These are phyloP conservation scores for Amazona finschi DNA, from an alignment of 2,797 vertebrate genomes.

Conservation along the genomic window DNA sequence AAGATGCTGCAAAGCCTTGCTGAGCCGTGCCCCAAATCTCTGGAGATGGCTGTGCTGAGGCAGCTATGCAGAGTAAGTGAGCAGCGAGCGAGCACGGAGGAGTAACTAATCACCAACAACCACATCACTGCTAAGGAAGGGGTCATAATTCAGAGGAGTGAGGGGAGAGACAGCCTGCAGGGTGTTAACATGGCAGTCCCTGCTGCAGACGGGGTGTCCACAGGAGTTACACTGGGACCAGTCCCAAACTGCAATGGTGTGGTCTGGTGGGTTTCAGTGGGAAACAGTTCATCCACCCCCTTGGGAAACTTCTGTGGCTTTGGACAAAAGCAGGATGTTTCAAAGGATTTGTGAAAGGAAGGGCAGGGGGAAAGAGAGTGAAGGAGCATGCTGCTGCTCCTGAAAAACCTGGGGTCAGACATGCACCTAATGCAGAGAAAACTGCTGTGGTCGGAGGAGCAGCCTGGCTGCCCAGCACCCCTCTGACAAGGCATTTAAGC, in stretches of 20 bases:
- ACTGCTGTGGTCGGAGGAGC: background rate
- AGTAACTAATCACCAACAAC: background rate
- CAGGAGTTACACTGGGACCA: background rate
- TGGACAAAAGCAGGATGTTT: background rate
- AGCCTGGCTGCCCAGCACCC: background rate
- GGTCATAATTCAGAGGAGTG: background rate
- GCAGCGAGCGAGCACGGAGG: background rate
- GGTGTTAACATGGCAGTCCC: background rate
- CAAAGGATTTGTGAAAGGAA: background rate
- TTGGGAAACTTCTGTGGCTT: background rate
- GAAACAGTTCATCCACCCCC: background rate
- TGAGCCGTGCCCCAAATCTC: background rate
- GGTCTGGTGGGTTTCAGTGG: background rate
- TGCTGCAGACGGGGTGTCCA: background rate
- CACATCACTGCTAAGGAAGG: background rate
- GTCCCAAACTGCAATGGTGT: background rate
- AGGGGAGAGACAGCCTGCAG: fast-evolving
- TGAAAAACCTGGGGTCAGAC: background rate
- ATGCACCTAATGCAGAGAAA: background rate
- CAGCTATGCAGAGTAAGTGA: background rate
- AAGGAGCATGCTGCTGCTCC: background rate
- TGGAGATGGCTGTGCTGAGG: background rate
- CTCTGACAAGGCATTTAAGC: background rate
- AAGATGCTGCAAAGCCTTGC: background rate
- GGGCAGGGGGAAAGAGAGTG: fast-evolving